A percentile compares a stretch with the other conserved stretches of the same genome.
Conservation (phyloP, 1,140 invertebrate species). For the Dendrolimus kikuchii region DNA sequence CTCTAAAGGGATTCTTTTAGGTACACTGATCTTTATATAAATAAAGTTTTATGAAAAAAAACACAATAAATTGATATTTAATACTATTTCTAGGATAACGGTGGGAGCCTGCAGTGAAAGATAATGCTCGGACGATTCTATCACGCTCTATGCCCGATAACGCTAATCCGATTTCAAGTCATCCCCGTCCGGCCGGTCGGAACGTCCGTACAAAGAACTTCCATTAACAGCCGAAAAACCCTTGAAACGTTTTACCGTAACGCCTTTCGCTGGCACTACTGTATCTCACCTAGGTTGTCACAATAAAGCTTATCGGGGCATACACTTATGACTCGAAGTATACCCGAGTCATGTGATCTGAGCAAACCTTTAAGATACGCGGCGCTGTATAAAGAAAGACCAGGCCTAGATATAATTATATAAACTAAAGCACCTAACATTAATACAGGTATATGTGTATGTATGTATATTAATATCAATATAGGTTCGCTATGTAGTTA, state of each 20-base stretch:
- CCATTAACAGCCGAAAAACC: slow-evolving; percentile 61
- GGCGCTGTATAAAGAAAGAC: too few species aligned
- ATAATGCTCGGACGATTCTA: slow-evolving; percentile 42
- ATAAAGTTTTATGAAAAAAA: not conserved
- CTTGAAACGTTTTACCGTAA: slow-evolving; percentile 52
- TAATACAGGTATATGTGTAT: too few species aligned
- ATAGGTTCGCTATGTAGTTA: too few species aligned
- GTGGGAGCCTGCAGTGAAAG: slow-evolving; percentile 27
- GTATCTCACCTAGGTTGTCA: slow-evolving; percentile 27
- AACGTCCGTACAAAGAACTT: slow-evolving; percentile 62
- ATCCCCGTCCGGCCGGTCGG: slow-evolving; percentile 38
- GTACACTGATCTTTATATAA: not conserved
- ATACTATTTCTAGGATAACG: slow-evolving; percentile 9
- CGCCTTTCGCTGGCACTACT: slow-evolving; percentile 32
- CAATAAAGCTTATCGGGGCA: slow-evolving; percentile 19
- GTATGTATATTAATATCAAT: too few species aligned
- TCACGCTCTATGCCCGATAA: slow-evolving; percentile 45
- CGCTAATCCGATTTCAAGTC: slow-evolving; percentile 59
- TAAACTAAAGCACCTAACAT: too few species aligned
- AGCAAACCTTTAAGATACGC: too few species aligned
- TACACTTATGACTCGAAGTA: not conserved
- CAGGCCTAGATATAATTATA: too few species aligned
- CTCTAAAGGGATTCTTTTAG: too few species aligned
- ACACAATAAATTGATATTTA: not conserved
- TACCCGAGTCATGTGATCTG: too few species aligned